Evolutionary conservation across 2,888 invertebrate species (phyloP).

Genomic region (Isoperla grammatica): DNA sequence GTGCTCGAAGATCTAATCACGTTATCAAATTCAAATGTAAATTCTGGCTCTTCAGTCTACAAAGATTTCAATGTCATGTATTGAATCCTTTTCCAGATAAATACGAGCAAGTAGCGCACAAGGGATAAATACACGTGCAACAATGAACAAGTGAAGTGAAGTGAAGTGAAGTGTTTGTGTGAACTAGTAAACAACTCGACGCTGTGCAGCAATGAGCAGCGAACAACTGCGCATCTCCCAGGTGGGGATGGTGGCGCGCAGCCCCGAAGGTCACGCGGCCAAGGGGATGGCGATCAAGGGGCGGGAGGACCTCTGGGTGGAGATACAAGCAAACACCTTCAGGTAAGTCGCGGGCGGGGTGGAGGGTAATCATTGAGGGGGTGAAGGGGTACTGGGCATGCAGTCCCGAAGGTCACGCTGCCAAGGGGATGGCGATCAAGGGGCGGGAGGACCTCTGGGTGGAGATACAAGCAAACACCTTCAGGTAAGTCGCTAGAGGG

Average conservation of each 20-base stretch:
- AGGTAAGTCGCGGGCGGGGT: neutral
- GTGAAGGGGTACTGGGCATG: no score
- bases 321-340: conserved; percentile 93
- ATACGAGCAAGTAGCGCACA: no score
- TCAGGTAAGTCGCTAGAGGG: conserved; percentile 44
- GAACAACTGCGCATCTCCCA: conserved; percentile 34
- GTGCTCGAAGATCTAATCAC: no score
- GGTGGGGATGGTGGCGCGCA: conserved; percentile 77
- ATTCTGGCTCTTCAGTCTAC: no score
- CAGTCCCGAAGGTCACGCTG: conserved; percentile 90
- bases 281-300: conserved; percentile 94
- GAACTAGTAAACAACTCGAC: no score
- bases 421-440: conserved; percentile 91
- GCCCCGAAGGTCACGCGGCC: conserved; percentile 90
- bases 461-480: conserved; percentile 92
- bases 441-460: conserved; percentile 95
- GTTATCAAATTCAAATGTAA: no score
- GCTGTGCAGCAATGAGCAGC: conserved; percentile 6
- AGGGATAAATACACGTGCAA: no score
- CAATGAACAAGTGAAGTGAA: no score
- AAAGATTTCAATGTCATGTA: no score
- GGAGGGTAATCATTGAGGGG: no score
- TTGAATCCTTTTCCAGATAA: no score
- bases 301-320: conserved; percentile 92
- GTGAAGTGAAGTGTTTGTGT: no score